Evolutionary conservation across 2,888 invertebrate species (phyloP).

Genomic region (Ormia ochracea): DNA sequence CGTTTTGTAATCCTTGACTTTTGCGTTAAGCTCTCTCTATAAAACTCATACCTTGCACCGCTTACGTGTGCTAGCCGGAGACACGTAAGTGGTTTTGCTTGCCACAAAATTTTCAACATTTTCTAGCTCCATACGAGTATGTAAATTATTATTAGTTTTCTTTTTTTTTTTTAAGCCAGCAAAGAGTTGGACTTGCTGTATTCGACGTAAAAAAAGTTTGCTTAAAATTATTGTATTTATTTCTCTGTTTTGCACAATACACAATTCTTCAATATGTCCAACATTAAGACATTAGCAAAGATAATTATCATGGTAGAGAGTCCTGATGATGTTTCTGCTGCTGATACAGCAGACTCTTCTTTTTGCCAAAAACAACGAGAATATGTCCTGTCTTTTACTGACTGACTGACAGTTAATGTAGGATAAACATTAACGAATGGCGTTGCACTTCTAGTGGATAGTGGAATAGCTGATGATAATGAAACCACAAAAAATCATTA

Average conservation of each 20-base stretch:
- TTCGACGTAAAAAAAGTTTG: conserved; percentile 5
- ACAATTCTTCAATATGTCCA: conserved; percentile 58
- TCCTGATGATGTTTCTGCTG: conserved; percentile 25
- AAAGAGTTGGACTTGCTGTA: conserved; percentile 20
- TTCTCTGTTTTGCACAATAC: conserved; percentile 25
- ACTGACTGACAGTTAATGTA: conserved; percentile 59
- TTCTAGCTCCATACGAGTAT: conserved; percentile 43
- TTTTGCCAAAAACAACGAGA: conserved; percentile 24
- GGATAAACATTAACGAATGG: conserved; percentile 50
- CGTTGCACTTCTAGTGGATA: conserved; percentile 18
- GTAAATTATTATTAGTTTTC: conserved; percentile 48
- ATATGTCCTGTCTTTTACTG: conserved; percentile 38
- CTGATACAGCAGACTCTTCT: conserved; percentile 21
- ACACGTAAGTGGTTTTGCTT: conserved; percentile 59
- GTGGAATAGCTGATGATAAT: conserved; percentile 31
- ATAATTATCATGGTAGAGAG: conserved; percentile 39
- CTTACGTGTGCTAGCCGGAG: background rate
- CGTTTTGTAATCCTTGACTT: conserved; percentile 62
- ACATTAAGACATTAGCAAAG: conserved; percentile 51
- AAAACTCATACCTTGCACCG: background rate
- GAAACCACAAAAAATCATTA: conserved; percentile 52
- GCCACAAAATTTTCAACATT: conserved; percentile 32
- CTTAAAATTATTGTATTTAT: background rate
- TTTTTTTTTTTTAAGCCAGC: background rate
- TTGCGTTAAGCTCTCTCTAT: conserved; percentile 54